Evolutionary conservation across 2,113 vertebrate genomes (phyloP), one percentile per base, ranked within the genome.

Genomic region (Macquaria ambigua): DNA sequence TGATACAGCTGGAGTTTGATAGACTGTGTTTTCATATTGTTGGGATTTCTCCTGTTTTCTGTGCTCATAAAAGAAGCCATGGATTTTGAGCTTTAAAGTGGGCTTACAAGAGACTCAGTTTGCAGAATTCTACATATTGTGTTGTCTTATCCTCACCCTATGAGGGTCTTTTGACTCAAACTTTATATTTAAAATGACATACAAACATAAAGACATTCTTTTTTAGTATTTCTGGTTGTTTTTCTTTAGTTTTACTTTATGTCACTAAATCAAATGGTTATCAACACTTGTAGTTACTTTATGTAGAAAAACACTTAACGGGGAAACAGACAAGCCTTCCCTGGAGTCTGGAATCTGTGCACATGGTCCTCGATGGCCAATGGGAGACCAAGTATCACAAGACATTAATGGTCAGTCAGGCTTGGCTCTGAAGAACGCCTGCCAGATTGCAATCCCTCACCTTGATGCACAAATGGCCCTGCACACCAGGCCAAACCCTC

Each of bases 371-470:
- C 5, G 4, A 41, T 16, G 79, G 70, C 83, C 81, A 73, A 61
- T 70, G 31, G 52, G 70, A 85, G 63, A 55, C 43, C 55, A 34
- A 82, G 66, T 55, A 77, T 75, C 77, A 79, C 83, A 79, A 79
- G 82, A 86, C 90, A 82, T 84, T 85, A 90, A 79, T 68, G 80
- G 87, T 77, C 84, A 90, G 80, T 77, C 16, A 74, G 81, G 85
- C 76, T 79, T 66, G 82, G 77, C 81, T 66, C 70, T 4, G 20
- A 61, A 83, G 73, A 83, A 78, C 18, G 34, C 48, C 75, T 37
- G 88, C 86, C 91, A 91, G 82, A 90, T 72, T 89, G 86, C 82
- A 90, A 88, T 90, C 86, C 68, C 73, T 92, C 90, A 88, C 91
- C 89, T 62, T 76, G 89, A 85, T 82, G 89, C 82, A 88, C 90